phyloP scores from a whole-genome alignment of 1,140 invertebrate species.

The Neodiprion fabricii region DNA sequence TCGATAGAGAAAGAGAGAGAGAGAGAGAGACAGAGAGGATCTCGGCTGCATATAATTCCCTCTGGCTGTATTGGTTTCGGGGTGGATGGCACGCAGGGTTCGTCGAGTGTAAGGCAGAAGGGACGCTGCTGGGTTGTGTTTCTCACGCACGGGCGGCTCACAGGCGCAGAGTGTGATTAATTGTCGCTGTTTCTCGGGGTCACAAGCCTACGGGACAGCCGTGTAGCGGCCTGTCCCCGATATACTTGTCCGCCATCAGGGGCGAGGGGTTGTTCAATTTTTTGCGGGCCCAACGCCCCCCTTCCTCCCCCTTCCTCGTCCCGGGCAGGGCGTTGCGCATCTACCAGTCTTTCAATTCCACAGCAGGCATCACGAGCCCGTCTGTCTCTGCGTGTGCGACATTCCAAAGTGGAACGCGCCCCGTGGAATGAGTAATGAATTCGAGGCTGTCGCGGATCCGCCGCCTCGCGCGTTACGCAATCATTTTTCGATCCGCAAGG shows the following conservation, averaged over 20 bases:
- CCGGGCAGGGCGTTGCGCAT: background rate
- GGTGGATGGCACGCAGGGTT: no score
- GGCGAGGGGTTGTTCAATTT: slow-evolving; percentile 20
- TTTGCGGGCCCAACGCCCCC: slow-evolving; percentile 18
- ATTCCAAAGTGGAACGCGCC: background rate
- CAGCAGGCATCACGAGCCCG: no score
- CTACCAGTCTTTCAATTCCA: slow-evolving; percentile 4
- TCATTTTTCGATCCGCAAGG: no score
- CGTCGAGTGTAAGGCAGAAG: no score
- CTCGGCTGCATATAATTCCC: background rate
- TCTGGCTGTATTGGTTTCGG: no score
- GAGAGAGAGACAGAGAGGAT: no score
- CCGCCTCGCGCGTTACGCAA: no score
- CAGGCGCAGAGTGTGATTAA: slow-evolving; percentile 50
- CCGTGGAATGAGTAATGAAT: background rate
- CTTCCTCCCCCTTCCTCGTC: slow-evolving; percentile 25
- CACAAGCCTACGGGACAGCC: background rate
- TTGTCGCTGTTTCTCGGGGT: slow-evolving; percentile 38
- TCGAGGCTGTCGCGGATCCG: background rate
- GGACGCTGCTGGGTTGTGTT: slow-evolving; percentile 36
- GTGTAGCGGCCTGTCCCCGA: slow-evolving; percentile 22
- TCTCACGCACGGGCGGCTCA: slow-evolving; percentile 49
- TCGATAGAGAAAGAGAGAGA: background rate
- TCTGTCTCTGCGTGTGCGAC: no score
- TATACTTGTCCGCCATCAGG: slow-evolving; percentile 28